Evolutionary conservation across 2,888 invertebrate species (phyloP).

Genomic region (Mythimna vitellina): DNA sequence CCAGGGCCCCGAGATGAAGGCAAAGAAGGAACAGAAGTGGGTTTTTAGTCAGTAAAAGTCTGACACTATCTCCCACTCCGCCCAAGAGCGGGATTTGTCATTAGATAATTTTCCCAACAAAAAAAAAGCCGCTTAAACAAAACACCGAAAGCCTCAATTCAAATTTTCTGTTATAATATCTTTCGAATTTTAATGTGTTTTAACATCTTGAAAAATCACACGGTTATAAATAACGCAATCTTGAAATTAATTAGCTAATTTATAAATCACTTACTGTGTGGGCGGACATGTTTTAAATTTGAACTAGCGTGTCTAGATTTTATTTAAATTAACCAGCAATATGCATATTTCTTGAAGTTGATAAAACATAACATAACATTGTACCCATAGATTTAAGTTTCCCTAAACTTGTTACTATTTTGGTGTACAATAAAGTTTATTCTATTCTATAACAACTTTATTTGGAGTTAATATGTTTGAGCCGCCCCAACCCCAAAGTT

Average conservation of each 20-base stretch:
- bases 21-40: no score
- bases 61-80: no score
- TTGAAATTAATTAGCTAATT: slow-evolving; percentile 58
- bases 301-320: slow-evolving; percentile 36
- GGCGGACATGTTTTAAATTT: slow-evolving; percentile 61
- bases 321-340: slow-evolving; percentile 34
- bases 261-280: slow-evolving; percentile 54
- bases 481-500: no score
- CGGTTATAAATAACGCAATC: slow-evolving; percentile 56
- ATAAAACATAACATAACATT: background rate
- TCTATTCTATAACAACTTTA: background rate
- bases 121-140: background rate
- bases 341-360: slow-evolving; percentile 15
- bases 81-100: no score
- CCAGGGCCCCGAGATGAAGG: no score
- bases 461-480: background rate
- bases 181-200: slow-evolving; percentile 39
- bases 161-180: slow-evolving; percentile 15
- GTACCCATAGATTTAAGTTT: no score
- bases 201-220: slow-evolving; percentile 46
- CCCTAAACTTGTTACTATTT: no score
- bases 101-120: no score
- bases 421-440: no score
- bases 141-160: background rate
- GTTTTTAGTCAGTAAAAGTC: no score